Base-by-base conservation (phyloP, 2,888 invertebrate genomes). In the Nomada lathburiana region DNA sequence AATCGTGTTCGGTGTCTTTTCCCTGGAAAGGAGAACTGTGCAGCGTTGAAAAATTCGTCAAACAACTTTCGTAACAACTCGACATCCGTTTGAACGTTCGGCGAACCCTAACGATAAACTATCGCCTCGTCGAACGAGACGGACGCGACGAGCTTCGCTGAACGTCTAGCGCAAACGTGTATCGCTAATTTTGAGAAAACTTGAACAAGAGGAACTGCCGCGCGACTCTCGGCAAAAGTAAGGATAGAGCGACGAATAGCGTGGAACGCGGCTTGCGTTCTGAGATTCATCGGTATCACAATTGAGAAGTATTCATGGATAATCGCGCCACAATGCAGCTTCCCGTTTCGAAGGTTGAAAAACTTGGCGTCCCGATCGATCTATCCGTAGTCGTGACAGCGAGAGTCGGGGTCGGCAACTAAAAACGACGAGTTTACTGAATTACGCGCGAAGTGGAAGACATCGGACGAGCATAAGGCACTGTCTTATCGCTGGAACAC, bases 401-500 rank as follows among this genome's bases (percentile, higher is more conserved):
- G 60, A 42, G 68, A 44, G 42, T n/a, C 67, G 75, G 68, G 64
- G 11, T 26, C 64, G 36, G 13, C 53, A n/a, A 69, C 29, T 23
- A 18, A 9, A 52, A 62, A 42, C 11, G 44, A n/a, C 18, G 64
- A 53, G 65, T 70, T 82, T 26, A 47, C 13, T 69, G 77, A 82
- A 74, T 53, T 70, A 59, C 20, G 29, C 74, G 23, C 59, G 53
- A 60, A 68, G 5, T 82, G 83, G 83, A 83, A 83, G 83, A 83
- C 82, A 57, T 67, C 62, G 83, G 44, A 47, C 47, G 47, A 16
- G 72, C 55, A 36, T 57, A 83, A 83, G 83, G 82, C 83, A 83
- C 83, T 82, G 23, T 55, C 52, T 70, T 68, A 64, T 72, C 78
- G 78, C 68, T 59, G 62, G 57, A 63, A 53, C 55, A 47, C 72